A percentile compares a stretch with the other conserved stretches of the same genome.
phyloP scores from a whole-genome alignment of 2,888 invertebrate genomes.

The Alentia gelatinosa region DNA sequence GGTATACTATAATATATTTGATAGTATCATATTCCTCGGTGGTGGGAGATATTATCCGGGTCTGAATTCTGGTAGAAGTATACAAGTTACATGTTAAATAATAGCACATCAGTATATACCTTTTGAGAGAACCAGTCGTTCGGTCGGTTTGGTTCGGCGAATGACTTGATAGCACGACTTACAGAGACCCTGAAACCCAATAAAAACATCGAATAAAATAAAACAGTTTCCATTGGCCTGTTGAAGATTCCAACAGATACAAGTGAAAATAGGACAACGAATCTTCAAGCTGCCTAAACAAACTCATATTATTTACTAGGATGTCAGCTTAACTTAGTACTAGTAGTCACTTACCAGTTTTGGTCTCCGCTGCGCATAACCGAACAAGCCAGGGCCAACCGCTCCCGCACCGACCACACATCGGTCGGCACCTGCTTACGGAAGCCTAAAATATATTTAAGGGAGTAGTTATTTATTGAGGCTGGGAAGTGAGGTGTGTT shows the following conservation, averaged over 20 bases:
- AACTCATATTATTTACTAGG: too few relatives aligned
- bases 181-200: constrained; percentile 87
- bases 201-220: too few relatives aligned
- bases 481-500: too few relatives aligned
- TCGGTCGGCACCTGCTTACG: constrained; percentile 84
- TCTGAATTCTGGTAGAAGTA: too few relatives aligned
- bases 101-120: constrained; percentile 68
- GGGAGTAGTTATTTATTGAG: background rate
- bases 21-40: too few relatives aligned
- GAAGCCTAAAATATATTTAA: background rate
- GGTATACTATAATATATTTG: too few relatives aligned
- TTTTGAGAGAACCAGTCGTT: constrained; percentile 94
- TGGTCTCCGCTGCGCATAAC: constrained; percentile 92
- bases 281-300: too few relatives aligned
- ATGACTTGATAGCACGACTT: constrained; percentile 89
- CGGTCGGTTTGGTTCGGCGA: constrained; percentile 88
- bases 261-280: too few relatives aligned
- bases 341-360: constrained; percentile 84
- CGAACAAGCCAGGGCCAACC: constrained; percentile 91
- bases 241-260: too few relatives aligned
- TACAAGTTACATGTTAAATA: background rate
- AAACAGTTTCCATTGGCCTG: too few relatives aligned
- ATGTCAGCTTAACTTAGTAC: too few relatives aligned
- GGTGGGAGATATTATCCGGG: too few relatives aligned
- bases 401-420: constrained; percentile 92